Percentiles rank a stretch among this genome's conserved stretches.
These are phyloP conservation scores for Aotus griseimembra DNA, from an alignment of 2,797 vertebrate genomes.

Conservation along the genomic window DNA sequence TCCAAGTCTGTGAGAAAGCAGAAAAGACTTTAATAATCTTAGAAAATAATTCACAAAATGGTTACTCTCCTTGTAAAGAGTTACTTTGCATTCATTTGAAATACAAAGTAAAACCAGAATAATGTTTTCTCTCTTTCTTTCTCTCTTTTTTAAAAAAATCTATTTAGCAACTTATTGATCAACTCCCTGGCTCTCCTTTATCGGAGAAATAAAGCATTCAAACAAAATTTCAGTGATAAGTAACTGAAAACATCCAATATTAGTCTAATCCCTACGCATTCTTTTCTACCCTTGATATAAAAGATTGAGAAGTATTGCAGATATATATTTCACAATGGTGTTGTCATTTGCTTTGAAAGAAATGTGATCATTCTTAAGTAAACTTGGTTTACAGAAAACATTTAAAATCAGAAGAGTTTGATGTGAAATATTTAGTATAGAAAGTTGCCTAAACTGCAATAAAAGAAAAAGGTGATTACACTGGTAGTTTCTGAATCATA, in stretches of 20 bases:
- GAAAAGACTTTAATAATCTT: conserved; percentile 22
- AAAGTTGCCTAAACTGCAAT: conserved; percentile 1
- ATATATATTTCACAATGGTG: background rate
- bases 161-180: conserved; percentile 35
- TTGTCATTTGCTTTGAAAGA: conserved; percentile 35
- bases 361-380: background rate
- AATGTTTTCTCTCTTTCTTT: background rate
- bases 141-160: background rate
- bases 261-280: conserved; percentile 39
- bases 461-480: background rate
- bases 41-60: background rate
- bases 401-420: conserved; percentile 10
- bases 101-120: background rate
- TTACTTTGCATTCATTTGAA: conserved; percentile 35
- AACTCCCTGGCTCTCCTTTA: conserved; percentile 1
- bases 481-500: background rate
- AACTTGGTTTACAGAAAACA: conserved; percentile 36
- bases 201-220: conserved; percentile 2
- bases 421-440: conserved; percentile 3
- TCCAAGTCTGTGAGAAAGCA: background rate
- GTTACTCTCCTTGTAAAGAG: background rate
- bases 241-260: conserved; percentile 59
- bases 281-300: conserved; percentile 24
- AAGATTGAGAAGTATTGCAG: conserved; percentile 19
- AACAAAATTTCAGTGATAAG: conserved; percentile 40